These are phyloP conservation scores for Drosophila koepferae DNA, from an alignment of 2,888 invertebrate species.

Conservation along the genomic window DNA sequence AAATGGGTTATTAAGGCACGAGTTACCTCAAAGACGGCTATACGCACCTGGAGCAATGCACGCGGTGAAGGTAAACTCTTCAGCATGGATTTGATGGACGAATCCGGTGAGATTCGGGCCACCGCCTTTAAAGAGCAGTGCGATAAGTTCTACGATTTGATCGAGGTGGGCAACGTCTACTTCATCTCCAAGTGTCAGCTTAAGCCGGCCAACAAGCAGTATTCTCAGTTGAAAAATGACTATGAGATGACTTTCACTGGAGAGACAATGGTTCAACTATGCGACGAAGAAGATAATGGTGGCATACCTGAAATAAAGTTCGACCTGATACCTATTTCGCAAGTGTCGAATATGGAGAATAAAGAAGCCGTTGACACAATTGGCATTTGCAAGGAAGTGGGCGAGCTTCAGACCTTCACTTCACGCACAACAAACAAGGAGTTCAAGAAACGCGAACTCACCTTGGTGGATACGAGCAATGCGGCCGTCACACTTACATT, in stretches of 20 bases:
- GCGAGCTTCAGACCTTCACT: slow-evolving; percentile 90
- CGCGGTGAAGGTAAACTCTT: slow-evolving; percentile 97
- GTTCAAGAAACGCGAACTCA: slow-evolving; percentile 94
- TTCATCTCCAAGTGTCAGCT: slow-evolving; percentile 93
- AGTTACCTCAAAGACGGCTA: slow-evolving; percentile 92
- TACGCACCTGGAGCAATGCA: slow-evolving; percentile 96
- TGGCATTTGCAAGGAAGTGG: slow-evolving; percentile 92
- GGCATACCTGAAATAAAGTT: slow-evolving; percentile 92
- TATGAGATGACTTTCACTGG: slow-evolving; percentile 96
- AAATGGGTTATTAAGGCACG: slow-evolving; percentile 97
- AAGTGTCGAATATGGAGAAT: slow-evolving; percentile 89
- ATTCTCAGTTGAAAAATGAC: slow-evolving; percentile 93
- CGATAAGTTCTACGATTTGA: slow-evolving; percentile 94
- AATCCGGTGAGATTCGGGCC: slow-evolving; percentile 96
- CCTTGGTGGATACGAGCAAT: slow-evolving; percentile 93
- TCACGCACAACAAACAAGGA: slow-evolving; percentile 92
- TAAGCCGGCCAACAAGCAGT: slow-evolving; percentile 98
- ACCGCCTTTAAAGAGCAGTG: slow-evolving; percentile 95
- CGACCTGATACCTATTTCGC: slow-evolving; percentile 91
- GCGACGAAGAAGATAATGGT: slow-evolving; percentile 86
- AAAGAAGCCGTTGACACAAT: slow-evolving; percentile 93
- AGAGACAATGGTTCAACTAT: slow-evolving; percentile 89
- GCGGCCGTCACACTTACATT: slow-evolving; percentile 92
- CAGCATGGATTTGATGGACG: slow-evolving; percentile 96
- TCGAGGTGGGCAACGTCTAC: slow-evolving; percentile 96